Evolutionary conservation across 2,797 vertebrate species (phyloP).

Genomic region (Sarcoramphus papa): DNA sequence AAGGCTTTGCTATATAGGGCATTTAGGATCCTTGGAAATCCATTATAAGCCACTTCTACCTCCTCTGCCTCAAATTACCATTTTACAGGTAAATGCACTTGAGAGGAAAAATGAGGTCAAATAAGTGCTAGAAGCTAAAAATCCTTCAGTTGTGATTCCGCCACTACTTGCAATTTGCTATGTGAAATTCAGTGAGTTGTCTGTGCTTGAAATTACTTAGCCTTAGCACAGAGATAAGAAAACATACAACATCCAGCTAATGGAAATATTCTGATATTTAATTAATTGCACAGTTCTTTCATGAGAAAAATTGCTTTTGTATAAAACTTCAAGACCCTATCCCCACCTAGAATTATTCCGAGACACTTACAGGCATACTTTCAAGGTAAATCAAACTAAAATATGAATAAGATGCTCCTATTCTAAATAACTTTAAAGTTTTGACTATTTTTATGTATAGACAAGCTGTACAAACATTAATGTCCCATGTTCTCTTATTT

Average conservation of each 20-base stretch:
- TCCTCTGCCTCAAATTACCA: neutral
- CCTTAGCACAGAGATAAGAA: neutral
- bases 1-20: neutral
- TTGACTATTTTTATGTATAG: neutral
- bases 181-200: neutral
- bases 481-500: neutral
- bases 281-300: neutral
- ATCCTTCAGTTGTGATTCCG: neutral
- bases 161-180: neutral
- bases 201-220: neutral
- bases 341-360: neutral
- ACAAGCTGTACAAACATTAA: neutral
- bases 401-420: neutral
- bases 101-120: neutral
- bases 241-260: neutral
- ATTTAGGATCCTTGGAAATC: neutral
- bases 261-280: neutral
- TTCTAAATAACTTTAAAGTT: neutral
- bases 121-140: neutral
- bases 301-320: neutral
- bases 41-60: neutral
- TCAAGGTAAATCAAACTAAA: neutral
- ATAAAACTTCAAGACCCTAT: neutral
- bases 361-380: neutral
- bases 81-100: constrained; percentile 4